Base-by-base conservation (phyloP, 1,140 invertebrate species). In the Reticulitermes speratus region DNA sequence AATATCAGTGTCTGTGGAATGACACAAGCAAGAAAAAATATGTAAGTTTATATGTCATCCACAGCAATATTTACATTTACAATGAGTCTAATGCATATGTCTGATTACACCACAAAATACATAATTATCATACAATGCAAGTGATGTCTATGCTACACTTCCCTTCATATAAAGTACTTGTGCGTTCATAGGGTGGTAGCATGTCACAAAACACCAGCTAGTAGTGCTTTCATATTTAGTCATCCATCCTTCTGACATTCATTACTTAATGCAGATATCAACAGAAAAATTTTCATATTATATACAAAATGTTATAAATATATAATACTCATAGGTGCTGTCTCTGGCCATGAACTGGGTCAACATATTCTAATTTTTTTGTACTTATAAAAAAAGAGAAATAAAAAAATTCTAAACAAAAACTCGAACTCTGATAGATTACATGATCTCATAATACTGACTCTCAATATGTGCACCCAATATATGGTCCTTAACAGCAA, bases 111-210 rank as follows among this genome's bases (percentile, higher is more conserved):
- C 25, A 75, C 65, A n/a, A 75, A 75, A 16, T 75, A 75, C 65
- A 30, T 75, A 30, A 30, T 75, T n/a, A 30, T 30, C 5, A 75
- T 30, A 30, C n/a, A 75, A 16, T n/a, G 25, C 65, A 75, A 75
- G n/a, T 30, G 65, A 75, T 16, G 7, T 75, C 25, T 75, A 30
- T 75, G 65, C 65, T 75, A 75, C 65, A 75, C n/a, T 75, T 75
- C 65, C 65, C n/a, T 75, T 75, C 25, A n/a, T n/a, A 75, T 75
- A 75, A 30, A 75, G 65, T 75, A 75, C 65, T 75, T 75, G 65
- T 75, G 65, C 65, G 65, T 75, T 75, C n/a, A 75, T 9, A 9
- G 65, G 65, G 65, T 75, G n/a, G 65, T 75, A 75, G 65, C 65
- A n/a, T 75, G 65, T 75, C 65, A 75, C 9, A 75, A 16, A 75